A percentile compares a stretch with the other conserved stretches of the same genome.
Conservation (phyloP, 1,140 invertebrate genomes). For the Vanessa tameamea region DNA sequence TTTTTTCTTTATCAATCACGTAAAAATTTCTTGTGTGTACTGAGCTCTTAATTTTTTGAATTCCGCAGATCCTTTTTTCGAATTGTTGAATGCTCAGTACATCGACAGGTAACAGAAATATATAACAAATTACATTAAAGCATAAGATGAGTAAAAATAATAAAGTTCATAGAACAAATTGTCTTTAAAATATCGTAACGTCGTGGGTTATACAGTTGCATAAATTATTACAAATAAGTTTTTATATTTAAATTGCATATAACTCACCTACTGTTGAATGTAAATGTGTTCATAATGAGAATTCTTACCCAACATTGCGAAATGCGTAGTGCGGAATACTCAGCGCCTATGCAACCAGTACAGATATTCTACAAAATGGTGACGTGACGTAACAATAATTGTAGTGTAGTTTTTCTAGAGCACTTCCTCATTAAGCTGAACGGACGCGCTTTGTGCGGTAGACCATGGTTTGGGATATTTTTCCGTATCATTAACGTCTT, state of each 20-base stretch:
- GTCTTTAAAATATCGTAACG: background rate
- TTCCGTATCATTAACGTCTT: conserved; percentile 9
- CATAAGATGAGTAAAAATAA: no score
- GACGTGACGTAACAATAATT: conserved; percentile 68
- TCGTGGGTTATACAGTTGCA: background rate
- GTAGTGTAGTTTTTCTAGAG: conserved; percentile 70
- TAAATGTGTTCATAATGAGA: conserved; percentile 29
- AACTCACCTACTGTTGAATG: background rate
- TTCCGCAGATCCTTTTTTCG: no score
- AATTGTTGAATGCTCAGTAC: no score
- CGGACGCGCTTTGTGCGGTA: conserved; percentile 50
- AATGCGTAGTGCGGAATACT: conserved; percentile 20
- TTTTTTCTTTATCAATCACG: no score
- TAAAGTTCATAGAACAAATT: no score
- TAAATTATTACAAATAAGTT: background rate
- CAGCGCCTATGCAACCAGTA: conserved; percentile 20
- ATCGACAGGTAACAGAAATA: no score
- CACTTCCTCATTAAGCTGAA: conserved; percentile 73
- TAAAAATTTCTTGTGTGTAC: no score
- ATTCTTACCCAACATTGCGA: conserved; percentile 29
- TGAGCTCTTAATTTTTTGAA: no score
- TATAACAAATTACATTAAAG: no score
- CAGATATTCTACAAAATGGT: conserved; percentile 35
- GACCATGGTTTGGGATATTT: conserved; percentile 17
- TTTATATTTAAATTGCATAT: conserved; percentile 4